Conservation (phyloP, 2,797 vertebrate genomes). For the Crax fasciolata region DNA sequence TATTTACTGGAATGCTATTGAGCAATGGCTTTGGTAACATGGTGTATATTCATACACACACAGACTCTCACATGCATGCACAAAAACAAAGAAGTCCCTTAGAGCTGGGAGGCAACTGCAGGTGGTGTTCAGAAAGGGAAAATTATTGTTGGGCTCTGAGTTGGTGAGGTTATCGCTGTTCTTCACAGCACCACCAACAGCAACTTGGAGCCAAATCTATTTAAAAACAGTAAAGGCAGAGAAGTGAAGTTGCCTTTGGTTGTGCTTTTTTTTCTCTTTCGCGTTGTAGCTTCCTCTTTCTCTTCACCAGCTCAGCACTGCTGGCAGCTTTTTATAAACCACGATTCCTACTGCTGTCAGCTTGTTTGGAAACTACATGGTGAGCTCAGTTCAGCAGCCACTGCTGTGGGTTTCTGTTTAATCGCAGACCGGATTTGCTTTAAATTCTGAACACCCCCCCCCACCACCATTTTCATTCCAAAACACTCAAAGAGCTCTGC, state of each 20-base stretch:
- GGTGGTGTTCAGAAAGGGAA: background rate
- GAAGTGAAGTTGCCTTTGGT: constrained; percentile 72
- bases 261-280: constrained; percentile 71
- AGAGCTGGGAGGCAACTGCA: background rate
- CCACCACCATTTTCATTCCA: constrained; percentile 14
- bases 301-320: constrained; percentile 82
- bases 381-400: constrained; percentile 61
- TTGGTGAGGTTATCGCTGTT: background rate
- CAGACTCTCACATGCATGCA: background rate
- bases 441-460: constrained; percentile 9
- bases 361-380: constrained; percentile 72
- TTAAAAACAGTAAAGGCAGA: constrained; percentile 73
- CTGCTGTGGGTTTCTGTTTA: constrained; percentile 47
- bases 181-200: constrained; percentile 32
- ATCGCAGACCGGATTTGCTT: constrained; percentile 2
- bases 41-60: background rate
- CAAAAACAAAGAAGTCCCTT: background rate
- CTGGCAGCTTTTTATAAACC: constrained; percentile 81
- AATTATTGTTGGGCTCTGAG: background rate
- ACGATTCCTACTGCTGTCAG: constrained; percentile 80
- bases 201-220: constrained; percentile 60
- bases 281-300: constrained; percentile 77
- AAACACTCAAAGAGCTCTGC: constrained; percentile 1
- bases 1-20: constrained; percentile 55
- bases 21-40: constrained; percentile 21